phyloP scores from a whole-genome alignment of 2,797 vertebrate species.

The Enteromius paludinosus region DNA sequence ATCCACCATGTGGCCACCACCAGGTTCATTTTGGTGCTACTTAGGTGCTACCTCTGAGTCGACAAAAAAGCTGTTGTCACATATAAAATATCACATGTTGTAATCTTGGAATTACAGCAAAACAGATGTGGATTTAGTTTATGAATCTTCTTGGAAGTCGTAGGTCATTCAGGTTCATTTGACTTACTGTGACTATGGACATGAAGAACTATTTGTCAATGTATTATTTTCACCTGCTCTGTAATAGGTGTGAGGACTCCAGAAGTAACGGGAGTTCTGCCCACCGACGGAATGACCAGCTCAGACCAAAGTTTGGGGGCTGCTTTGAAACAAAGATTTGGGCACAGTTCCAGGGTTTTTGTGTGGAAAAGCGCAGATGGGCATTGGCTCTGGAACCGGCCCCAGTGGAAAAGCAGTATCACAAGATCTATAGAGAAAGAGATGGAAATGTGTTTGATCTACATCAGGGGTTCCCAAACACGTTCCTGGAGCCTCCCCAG shows the following conservation, averaged over 20 bases:
- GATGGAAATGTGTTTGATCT: not conserved
- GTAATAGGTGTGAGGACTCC: not conserved
- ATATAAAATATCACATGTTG: too few relatives aligned
- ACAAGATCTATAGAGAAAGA: not conserved
- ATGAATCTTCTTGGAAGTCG: too few relatives aligned
- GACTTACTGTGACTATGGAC: too few relatives aligned
- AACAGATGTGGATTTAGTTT: too few relatives aligned
- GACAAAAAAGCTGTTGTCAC: too few relatives aligned
- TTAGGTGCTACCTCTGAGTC: too few relatives aligned
- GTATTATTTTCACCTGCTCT: too few relatives aligned
- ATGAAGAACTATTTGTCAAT: too few relatives aligned
- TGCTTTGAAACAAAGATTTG: not conserved
- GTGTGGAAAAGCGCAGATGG: not conserved
- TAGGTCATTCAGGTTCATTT: too few relatives aligned
- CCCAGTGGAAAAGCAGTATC: not conserved
- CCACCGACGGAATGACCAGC: not conserved
- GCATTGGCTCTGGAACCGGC: not conserved
- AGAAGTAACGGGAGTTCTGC: not conserved
- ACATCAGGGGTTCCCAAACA: slow-evolving; percentile 42
- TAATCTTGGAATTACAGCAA: too few relatives aligned
- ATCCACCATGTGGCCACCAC: too few relatives aligned
- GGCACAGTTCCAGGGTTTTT: not conserved
- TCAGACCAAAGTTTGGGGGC: not conserved
- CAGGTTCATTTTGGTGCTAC: too few relatives aligned
- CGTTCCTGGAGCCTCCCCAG: slow-evolving; percentile 78